A percentile compares a stretch with the other conserved stretches of the same genome.
phyloP scores from a whole-genome alignment of 92 coral and sea anemone species.

The Heliopora coerulea region DNA sequence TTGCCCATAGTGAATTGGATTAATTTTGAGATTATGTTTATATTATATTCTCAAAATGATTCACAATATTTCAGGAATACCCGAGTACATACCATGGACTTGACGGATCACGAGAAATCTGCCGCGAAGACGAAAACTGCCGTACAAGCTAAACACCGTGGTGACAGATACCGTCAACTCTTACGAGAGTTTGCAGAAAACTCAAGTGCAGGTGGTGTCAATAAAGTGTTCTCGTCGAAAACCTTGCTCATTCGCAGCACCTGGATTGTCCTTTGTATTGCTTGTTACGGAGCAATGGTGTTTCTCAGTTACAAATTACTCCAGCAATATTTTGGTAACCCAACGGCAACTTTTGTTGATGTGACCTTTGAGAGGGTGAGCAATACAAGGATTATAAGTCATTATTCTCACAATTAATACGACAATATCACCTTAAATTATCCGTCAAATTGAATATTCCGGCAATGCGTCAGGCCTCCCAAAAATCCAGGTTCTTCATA shows the following conservation, averaged over 20 bases:
- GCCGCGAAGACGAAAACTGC: background rate
- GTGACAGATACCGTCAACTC: conserved; percentile 33
- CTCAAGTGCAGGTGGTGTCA: conserved; percentile 70
- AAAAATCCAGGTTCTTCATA: too few species aligned
- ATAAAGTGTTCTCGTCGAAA: conserved; percentile 51
- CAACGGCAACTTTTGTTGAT: conserved; percentile 47
- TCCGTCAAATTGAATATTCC: too few species aligned
- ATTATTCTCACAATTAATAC: too few species aligned
- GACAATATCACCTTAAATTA: too few species aligned
- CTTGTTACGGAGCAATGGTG: conserved; percentile 56
- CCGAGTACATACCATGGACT: background rate
- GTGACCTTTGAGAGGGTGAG: conserved; percentile 48
- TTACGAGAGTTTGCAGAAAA: conserved; percentile 65
- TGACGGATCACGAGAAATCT: background rate
- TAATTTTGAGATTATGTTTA: too few species aligned
- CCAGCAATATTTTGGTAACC: conserved; percentile 36
- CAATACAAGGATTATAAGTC: background rate
- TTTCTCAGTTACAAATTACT: conserved; percentile 43
- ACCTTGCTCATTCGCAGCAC: conserved; percentile 57
- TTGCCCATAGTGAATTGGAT: too few species aligned
- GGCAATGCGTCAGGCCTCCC: too few species aligned
- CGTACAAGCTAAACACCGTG: background rate
- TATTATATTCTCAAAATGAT: too few species aligned
- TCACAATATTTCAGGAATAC: background rate
- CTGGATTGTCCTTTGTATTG: conserved; percentile 57